Evolutionary conservation across 92 coral and sea anemone genomes (phyloP).

Genomic region (Zoanthus sociatus): DNA sequence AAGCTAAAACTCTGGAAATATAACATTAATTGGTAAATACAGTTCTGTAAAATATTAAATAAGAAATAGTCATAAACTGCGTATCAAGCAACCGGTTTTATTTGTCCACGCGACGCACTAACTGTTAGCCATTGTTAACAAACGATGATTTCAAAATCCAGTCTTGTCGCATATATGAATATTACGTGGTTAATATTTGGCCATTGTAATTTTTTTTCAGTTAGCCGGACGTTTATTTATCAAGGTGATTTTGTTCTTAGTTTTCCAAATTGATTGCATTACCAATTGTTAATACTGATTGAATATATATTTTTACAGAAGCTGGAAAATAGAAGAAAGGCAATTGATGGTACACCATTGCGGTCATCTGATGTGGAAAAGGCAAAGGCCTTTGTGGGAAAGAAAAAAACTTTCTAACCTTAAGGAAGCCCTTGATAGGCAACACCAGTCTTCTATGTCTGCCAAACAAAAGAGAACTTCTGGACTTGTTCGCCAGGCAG

Average conservation of each 20-base stretch:
- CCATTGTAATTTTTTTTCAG: too few species aligned
- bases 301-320: neutral
- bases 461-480: constrained; percentile 6
- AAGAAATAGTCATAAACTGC: too few species aligned
- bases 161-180: too few species aligned
- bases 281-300: neutral
- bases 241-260: neutral
- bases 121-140: too few species aligned
- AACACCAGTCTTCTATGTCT: neutral
- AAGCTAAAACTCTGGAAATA: too few species aligned
- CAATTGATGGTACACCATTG: neutral
- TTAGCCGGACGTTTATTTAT: neutral
- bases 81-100: too few species aligned
- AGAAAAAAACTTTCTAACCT: neutral
- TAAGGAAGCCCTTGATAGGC: neutral
- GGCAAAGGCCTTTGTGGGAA: neutral
- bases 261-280: neutral
- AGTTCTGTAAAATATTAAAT: too few species aligned
- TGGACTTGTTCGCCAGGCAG: constrained; percentile 6
- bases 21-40: too few species aligned
- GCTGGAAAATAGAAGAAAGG: neutral
- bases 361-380: neutral
- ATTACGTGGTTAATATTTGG: too few species aligned
- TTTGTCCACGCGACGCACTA: too few species aligned
- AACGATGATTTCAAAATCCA: too few species aligned